These are phyloP conservation scores for human (Homo sapiens) DNA, from an alignment of 2,113 vertebrate genomes.

Conservation along the genomic window GRCh38 chr1:217242001-217242500, in stretches of 20 bases:
- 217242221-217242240: background rate
- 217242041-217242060: background rate
- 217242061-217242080: background rate
- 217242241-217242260: background rate
- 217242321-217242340: background rate
- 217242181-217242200: background rate
- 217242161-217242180: background rate
- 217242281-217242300: background rate
- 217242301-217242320: background rate
- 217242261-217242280: background rate
- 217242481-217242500: background rate
- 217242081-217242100: background rate
- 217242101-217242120: background rate
- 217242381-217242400: background rate
- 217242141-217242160: background rate
- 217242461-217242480: background rate
- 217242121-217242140: background rate
- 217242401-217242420: background rate
- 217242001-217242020: background rate
- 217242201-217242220: background rate
- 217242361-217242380: background rate
- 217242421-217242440: background rate
- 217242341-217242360: background rate
- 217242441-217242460: background rate
- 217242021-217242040: background rate